These are phyloP conservation scores for Macheiramphus alcinus DNA, from an alignment of 2,113 vertebrate species.

Conservation along the genomic window DNA sequence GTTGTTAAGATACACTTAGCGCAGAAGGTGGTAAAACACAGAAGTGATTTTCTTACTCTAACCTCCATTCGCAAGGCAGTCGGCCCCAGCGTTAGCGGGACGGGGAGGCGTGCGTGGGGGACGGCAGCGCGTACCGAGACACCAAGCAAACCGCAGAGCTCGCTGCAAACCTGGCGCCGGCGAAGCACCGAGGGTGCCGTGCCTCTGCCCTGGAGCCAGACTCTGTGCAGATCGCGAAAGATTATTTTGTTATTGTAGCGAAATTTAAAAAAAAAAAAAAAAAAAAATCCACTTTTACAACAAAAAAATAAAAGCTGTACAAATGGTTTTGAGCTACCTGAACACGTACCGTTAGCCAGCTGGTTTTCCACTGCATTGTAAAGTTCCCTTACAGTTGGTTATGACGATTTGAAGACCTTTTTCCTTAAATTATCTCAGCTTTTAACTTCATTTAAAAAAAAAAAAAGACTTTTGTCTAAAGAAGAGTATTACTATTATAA, in stretches of 20 bases:
- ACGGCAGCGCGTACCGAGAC: neutral
- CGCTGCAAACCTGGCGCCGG: slow-evolving; percentile 52
- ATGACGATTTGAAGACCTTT: slow-evolving; percentile 85
- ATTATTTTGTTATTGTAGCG: slow-evolving; percentile 97
- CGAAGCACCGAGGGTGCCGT: slow-evolving; percentile 33
- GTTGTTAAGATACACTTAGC: slow-evolving; percentile 40
- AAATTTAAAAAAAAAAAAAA: slow-evolving; percentile 77
- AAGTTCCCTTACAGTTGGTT: slow-evolving; percentile 89
- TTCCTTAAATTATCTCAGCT: slow-evolving; percentile 87
- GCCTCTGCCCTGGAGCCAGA: slow-evolving; percentile 85
- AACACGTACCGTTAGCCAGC: slow-evolving; percentile 85
- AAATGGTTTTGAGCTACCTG: slow-evolving; percentile 89
- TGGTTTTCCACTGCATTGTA: slow-evolving; percentile 90
- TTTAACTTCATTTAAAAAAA: slow-evolving; percentile 76
- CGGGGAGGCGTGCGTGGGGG: slow-evolving; percentile 9
- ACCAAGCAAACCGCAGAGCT: neutral
- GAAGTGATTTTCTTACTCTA: slow-evolving; percentile 48
- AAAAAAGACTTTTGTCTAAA: slow-evolving; percentile 75
- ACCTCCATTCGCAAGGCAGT: slow-evolving; percentile 59
- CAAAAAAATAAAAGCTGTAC: slow-evolving; percentile 81
- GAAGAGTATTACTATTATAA: slow-evolving; percentile 62
- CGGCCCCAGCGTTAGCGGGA: slow-evolving; percentile 57
- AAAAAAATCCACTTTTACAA: slow-evolving; percentile 89
- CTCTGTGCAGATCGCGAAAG: slow-evolving; percentile 81
- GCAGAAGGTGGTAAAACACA: slow-evolving; percentile 51